A percentile compares a stretch with the other conserved stretches of the same genome.
These are phyloP conservation scores for Zeus faber DNA, from an alignment of 2,113 vertebrate species.

Conservation along the genomic window DNA sequence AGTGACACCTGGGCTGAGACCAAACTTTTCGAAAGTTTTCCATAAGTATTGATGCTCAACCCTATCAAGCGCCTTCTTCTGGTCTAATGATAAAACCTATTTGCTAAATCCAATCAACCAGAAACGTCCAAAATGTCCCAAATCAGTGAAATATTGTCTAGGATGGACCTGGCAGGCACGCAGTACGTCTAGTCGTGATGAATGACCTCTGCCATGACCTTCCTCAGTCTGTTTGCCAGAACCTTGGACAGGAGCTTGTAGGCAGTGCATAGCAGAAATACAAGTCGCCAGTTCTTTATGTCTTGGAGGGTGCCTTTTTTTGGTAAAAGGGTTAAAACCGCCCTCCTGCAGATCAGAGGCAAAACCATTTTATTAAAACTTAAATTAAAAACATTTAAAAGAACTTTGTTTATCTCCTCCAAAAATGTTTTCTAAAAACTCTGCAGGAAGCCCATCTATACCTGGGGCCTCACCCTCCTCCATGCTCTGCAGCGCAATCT, in stretches of 20 bases:
- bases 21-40: no score
- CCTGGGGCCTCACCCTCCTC: not conserved
- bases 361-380: not conserved
- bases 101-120: not conserved
- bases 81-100: not conserved
- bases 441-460: conserved; percentile 9
- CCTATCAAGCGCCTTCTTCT: not conserved
- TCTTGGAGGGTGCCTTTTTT: conserved; percentile 13
- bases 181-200: not conserved
- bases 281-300: conserved; percentile 12
- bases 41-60: not conserved
- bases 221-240: not conserved
- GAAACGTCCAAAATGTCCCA: not conserved
- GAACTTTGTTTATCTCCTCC: not conserved
- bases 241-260: conserved; percentile 15
- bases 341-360: conserved; percentile 8
- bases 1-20: not conserved
- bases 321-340: not conserved
- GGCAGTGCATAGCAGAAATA: conserved; percentile 8
- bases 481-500: not conserved
- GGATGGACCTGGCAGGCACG: not conserved
- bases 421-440: conserved; percentile 19
- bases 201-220: not conserved
- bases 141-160: not conserved
- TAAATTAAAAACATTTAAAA: conserved; percentile 1